Conservation (phyloP, 2,113 vertebrate species). For the Euleptes europaea region DNA sequence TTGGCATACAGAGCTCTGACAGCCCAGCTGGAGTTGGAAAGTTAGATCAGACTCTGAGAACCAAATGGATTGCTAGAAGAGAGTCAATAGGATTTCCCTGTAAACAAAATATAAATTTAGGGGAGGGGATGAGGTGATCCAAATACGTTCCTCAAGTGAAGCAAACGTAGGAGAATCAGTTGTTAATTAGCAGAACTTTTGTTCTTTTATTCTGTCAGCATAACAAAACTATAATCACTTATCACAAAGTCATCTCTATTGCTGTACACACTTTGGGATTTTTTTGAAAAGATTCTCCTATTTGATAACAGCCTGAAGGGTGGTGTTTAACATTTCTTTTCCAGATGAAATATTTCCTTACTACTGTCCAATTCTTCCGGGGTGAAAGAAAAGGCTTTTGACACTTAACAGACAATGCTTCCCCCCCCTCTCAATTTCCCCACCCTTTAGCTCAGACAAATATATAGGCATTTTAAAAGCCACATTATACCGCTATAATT, state of each 20-base stretch:
- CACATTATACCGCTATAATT: slow-evolving; percentile 58
- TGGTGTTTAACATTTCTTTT: slow-evolving; percentile 78
- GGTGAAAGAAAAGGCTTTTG: slow-evolving; percentile 75
- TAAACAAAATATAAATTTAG: slow-evolving; percentile 66
- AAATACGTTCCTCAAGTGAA: slow-evolving; percentile 50
- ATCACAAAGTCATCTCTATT: slow-evolving; percentile 65
- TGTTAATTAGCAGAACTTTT: slow-evolving; percentile 74
- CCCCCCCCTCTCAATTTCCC: slow-evolving; percentile 28
- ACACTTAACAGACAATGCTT: slow-evolving; percentile 75
- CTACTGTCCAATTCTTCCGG: slow-evolving; percentile 71
- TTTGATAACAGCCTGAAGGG: slow-evolving; percentile 78
- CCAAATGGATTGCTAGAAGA: slow-evolving; percentile 81
- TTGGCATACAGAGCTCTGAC: slow-evolving; percentile 81
- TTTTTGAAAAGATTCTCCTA: slow-evolving; percentile 72
- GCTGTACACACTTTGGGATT: slow-evolving; percentile 64
- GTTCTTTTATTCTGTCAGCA: slow-evolving; percentile 60
- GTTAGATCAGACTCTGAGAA: slow-evolving; percentile 82
- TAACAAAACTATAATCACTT: slow-evolving; percentile 71
- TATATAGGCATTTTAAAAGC: slow-evolving; percentile 64
- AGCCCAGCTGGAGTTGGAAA: slow-evolving; percentile 80
- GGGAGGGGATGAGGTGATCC: neutral
- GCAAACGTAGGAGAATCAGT: slow-evolving; percentile 54
- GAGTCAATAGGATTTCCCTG: slow-evolving; percentile 83
- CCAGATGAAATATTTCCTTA: slow-evolving; percentile 76
- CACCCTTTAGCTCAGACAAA: slow-evolving; percentile 66